Evolutionary conservation across 1,140 invertebrate species (phyloP).

Genomic region (Zaprionus kolodkinae): DNA sequence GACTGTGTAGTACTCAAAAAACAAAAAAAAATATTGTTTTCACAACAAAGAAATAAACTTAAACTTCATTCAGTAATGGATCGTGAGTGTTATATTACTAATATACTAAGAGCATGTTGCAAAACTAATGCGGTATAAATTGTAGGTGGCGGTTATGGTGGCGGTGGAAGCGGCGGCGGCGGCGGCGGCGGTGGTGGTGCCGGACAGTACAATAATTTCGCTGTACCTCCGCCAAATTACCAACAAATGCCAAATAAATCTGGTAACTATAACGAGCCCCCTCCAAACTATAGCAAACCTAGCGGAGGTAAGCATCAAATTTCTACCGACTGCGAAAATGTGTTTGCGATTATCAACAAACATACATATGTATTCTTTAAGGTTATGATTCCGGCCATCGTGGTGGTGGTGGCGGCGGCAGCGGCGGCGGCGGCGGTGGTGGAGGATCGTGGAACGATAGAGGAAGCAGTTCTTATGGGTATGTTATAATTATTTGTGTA

Average conservation of each 20-base stretch:
- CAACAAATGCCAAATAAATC: conserved; percentile 78
- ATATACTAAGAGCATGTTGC: background rate
- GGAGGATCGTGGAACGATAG: conserved; percentile 78
- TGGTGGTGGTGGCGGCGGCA: conserved; percentile 78
- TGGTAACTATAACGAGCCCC: conserved; percentile 80
- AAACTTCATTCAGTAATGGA: conserved; percentile 53
- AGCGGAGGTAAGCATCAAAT: conserved; percentile 63
- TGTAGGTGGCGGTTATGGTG: conserved; percentile 73
- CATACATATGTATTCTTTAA: conserved; percentile 53
- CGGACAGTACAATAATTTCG: conserved; percentile 80
- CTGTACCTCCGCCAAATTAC: conserved; percentile 80
- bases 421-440: conserved; percentile 78
- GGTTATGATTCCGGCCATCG: conserved; percentile 84
- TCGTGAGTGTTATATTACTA: conserved; percentile 53
- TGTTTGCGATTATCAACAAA: conserved; percentile 9
- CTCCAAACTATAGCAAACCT: conserved; percentile 74
- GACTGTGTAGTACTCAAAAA: conserved; percentile 8
- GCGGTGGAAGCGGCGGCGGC: conserved; percentile 49
- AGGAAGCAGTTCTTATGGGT: conserved; percentile 85
- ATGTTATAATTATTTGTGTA: conserved; percentile 85
- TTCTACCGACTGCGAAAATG: background rate
- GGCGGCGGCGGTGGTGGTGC: conserved; percentile 68
- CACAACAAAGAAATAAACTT: conserved; percentile 5
- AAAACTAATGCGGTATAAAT: conserved; percentile 6
- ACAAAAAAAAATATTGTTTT: conserved; percentile 9